A percentile compares a stretch with the other conserved stretches of the same genome.
Evolutionary conservation across 1,140 invertebrate species (phyloP).

Genomic region (Brachionus rubens): DNA sequence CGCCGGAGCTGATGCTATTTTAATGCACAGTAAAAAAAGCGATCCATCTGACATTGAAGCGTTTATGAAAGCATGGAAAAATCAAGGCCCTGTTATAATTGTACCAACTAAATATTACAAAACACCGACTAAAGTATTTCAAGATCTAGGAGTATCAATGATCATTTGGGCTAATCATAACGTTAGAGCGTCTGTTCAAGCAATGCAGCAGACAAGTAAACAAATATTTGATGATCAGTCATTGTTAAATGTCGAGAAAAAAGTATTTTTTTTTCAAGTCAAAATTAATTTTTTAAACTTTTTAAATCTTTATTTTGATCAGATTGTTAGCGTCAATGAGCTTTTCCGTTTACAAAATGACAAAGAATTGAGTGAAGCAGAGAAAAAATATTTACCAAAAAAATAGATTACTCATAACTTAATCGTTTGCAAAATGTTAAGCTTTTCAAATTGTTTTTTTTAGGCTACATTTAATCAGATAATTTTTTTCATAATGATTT

Average conservation of each 20-base stretch:
- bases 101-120: conserved; percentile 63
- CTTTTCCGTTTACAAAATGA: conserved; percentile 61
- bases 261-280: conserved; percentile 51
- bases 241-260: conserved; percentile 56
- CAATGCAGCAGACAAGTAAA: conserved; percentile 58
- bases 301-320: conserved; percentile 6
- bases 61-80: conserved; percentile 62
- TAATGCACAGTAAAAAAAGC: conserved; percentile 62
- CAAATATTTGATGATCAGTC: conserved; percentile 58
- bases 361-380: conserved; percentile 59
- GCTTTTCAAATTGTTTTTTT: background rate
- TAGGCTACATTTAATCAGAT: no score
- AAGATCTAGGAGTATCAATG: conserved; percentile 59
- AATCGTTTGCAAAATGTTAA: background rate
- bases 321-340: conserved; percentile 56
- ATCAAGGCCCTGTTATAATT: conserved; percentile 60
- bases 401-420: background rate
- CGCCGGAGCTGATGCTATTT: conserved; percentile 62
- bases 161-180: conserved; percentile 64
- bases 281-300: background rate
- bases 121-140: conserved; percentile 58
- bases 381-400: conserved; percentile 60
- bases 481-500: background rate
- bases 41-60: conserved; percentile 61
- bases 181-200: conserved; percentile 57